Evolutionary conservation across 2,797 vertebrate species (phyloP), one percentile per base, ranked within the genome.

Genomic region (Thunnus albacares): DNA sequence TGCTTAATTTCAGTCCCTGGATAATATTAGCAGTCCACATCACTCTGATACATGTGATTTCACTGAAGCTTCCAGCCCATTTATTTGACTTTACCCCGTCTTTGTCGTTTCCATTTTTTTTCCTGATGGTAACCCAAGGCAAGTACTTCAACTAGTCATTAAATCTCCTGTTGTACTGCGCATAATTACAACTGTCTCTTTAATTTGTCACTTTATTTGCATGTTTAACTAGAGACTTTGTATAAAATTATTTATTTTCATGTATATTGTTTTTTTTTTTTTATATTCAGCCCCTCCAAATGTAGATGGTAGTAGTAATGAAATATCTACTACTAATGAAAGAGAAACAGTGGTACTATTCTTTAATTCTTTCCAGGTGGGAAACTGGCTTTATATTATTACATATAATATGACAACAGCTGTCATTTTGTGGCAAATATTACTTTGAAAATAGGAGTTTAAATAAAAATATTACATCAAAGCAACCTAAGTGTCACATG

Each of bases 231-330:
- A 74, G 77, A 84, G 71, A 79, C 80, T 88, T 86, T 89, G 79
- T 84, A 80, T 89, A 71, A 74, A 86, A 88, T 87, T 94, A 94
- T 94, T 93, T 94, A 94, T 94, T 92, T 93, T 83, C 79, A 77
- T 87, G 77, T 87, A 70, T 90, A 52, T 79, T 81, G 63, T 78
- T 83, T 87, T 79, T 8, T 53, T 53, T 66, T 77, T 71, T 81
- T 61, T 74, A 84, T 82, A 74, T 61, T 74, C 33, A 64, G 6
- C 74, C 70, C 72, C 63, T 60, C 64, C 61, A 78, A 81, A 81
- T 84, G 77, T 85, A 83, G 85, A 81, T 18, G 57, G 59, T 79
- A 45, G 90, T 75, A 73, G 79, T 67, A 64, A 53, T 78, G 80
- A 59, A 68, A 61, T 26, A 33, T 68, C 64, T 83, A 55, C 68